Evolutionary conservation across 2,888 invertebrate genomes (phyloP).

Genomic region (Nasonovia ribisnigri): DNA sequence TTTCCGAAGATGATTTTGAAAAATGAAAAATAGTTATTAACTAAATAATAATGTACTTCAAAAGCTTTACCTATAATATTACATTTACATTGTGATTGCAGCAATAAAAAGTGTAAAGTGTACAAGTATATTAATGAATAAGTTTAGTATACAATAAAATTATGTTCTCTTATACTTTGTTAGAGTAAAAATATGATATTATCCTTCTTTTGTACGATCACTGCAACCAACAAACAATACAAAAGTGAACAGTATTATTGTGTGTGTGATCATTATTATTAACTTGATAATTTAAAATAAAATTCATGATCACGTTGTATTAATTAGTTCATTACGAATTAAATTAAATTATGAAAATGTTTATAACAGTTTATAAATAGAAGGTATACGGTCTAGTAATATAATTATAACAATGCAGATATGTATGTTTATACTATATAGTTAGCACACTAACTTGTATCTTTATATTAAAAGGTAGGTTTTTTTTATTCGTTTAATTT

Average conservation of each 20-base stretch:
- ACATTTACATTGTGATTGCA: background rate
- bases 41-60: background rate
- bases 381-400: background rate
- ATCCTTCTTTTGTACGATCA: background rate
- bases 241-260: background rate
- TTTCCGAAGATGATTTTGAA: background rate
- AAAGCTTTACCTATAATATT: background rate
- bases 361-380: conserved; percentile 32
- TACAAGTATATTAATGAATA: too few relatives aligned
- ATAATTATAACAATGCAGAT: background rate
- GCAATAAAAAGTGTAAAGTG: too few relatives aligned
- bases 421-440: background rate
- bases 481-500: conserved; percentile 1
- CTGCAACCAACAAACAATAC: background rate
- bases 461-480: conserved; percentile 3
- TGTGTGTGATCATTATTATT: background rate
- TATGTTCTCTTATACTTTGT: background rate
- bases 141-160: too few relatives aligned
- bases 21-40: too few relatives aligned
- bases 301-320: background rate
- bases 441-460: background rate
- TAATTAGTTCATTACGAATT: background rate
- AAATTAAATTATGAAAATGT: conserved; percentile 22
- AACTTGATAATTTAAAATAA: background rate
- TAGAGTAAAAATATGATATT: background rate